Evolutionary conservation across 2,113 vertebrate genomes (phyloP).

Genomic region (Menidia beryllina): DNA sequence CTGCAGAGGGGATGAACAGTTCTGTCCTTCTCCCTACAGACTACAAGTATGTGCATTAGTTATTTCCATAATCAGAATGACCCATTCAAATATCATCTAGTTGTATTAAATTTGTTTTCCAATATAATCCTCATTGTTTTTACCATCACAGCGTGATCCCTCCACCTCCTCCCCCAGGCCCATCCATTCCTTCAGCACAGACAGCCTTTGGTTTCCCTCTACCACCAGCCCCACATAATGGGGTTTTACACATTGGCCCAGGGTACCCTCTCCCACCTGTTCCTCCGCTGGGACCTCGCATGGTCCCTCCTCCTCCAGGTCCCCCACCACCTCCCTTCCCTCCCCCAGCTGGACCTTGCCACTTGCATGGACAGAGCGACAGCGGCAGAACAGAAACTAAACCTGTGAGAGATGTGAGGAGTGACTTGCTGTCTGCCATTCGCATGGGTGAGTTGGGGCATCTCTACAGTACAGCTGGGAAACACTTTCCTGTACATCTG

Average conservation of each 20-base stretch:
- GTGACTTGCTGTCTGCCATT: slow-evolving; percentile 92
- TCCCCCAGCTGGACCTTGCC: slow-evolving; percentile 71
- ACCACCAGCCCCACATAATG: slow-evolving; percentile 77
- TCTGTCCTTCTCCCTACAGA: slow-evolving; percentile 79
- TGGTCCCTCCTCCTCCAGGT: slow-evolving; percentile 84
- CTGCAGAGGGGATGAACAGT: slow-evolving; percentile 81
- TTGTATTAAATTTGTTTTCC: slow-evolving; percentile 3
- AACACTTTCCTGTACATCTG: neutral
- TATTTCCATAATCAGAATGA: slow-evolving; percentile 11
- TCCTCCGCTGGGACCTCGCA: slow-evolving; percentile 78
- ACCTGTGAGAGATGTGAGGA: slow-evolving; percentile 86
- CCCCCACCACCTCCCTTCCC: slow-evolving; percentile 74
- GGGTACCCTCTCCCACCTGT: slow-evolving; percentile 80
- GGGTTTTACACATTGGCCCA: slow-evolving; percentile 65
- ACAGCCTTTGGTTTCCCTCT: slow-evolving; percentile 90
- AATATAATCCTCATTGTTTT: slow-evolving; percentile 37
- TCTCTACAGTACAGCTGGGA: neutral
- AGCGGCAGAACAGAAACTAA: slow-evolving; percentile 51
- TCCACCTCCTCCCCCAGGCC: slow-evolving; percentile 81
- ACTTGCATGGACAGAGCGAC: slow-evolving; percentile 34
- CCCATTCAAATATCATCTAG: slow-evolving; percentile 1
- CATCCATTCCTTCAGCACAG: slow-evolving; percentile 90
- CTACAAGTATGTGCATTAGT: slow-evolving; percentile 82
- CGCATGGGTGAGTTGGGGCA: slow-evolving; percentile 87
- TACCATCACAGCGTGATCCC: slow-evolving; percentile 77